A percentile compares a stretch with the other conserved stretches of the same genome.
Evolutionary conservation across 2,888 invertebrate species (phyloP).

Genomic region (Ophraella communa): DNA sequence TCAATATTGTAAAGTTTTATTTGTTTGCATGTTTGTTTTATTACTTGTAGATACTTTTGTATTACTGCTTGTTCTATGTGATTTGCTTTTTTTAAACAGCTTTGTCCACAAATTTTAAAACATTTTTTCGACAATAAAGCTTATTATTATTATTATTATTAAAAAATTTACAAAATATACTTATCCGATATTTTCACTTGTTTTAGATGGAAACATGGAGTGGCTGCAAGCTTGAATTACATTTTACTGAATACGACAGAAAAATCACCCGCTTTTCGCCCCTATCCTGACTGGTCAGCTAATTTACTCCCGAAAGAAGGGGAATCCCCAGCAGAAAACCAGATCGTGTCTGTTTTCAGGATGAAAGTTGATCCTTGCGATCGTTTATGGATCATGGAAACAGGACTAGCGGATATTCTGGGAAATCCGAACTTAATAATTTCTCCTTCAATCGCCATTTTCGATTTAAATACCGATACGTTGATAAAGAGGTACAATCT

Average conservation of each 20-base stretch:
- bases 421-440: slow-evolving; percentile 69
- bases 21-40: no score
- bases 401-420: slow-evolving; percentile 77
- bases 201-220: slow-evolving; percentile 69
- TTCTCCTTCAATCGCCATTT: slow-evolving; percentile 72
- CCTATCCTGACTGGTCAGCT: slow-evolving; percentile 80
- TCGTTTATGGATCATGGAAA: slow-evolving; percentile 83
- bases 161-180: no score
- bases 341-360: slow-evolving; percentile 76
- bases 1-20: no score
- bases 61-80: no score
- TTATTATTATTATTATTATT: no score
- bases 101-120: no score
- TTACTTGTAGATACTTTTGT: no score
- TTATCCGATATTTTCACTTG: no score
- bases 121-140: no score
- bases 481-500: slow-evolving; percentile 73
- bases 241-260: slow-evolving; percentile 64
- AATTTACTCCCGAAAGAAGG: slow-evolving; percentile 74
- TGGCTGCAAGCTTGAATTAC: slow-evolving; percentile 74
- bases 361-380: slow-evolving; percentile 77
- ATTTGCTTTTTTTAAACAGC: no score
- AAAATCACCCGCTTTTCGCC: slow-evolving; percentile 74
- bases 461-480: slow-evolving; percentile 77
- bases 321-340: slow-evolving; percentile 63